These are phyloP conservation scores for Rhyacichthys aspro DNA, from an alignment of 2,797 vertebrate species.

Conservation along the genomic window DNA sequence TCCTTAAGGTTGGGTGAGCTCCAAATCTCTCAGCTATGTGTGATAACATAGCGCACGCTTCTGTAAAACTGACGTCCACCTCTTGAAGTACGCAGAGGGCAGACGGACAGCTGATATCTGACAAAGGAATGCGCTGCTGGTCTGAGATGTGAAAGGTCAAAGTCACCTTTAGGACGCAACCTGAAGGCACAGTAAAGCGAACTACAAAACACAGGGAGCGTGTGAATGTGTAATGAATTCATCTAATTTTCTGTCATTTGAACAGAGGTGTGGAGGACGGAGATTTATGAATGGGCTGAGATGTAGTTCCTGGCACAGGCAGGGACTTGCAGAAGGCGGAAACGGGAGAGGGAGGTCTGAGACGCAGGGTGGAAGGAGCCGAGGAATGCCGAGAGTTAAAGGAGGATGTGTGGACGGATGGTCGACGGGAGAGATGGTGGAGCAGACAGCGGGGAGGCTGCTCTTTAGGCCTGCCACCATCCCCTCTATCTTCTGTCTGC, in stretches of 20 bases:
- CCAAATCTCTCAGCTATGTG: slow-evolving; percentile 34
- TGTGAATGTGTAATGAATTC: neutral
- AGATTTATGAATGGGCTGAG: slow-evolving; percentile 60
- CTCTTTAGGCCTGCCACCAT: slow-evolving; percentile 46
- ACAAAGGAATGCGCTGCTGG: slow-evolving; percentile 67
- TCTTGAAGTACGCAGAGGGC: slow-evolving; percentile 38
- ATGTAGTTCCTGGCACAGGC: slow-evolving; percentile 59
- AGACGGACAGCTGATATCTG: slow-evolving; percentile 53
- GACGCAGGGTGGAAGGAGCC: slow-evolving; percentile 17
- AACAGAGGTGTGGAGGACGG: slow-evolving; percentile 1
- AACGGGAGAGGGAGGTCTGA: slow-evolving; percentile 25
- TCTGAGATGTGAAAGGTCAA: slow-evolving; percentile 41
- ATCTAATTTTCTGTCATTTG: slow-evolving; percentile 10
- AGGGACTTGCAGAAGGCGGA: slow-evolving; percentile 53
- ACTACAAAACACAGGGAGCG: neutral
- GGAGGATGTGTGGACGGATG: slow-evolving; percentile 7
- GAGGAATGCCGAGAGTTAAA: slow-evolving; percentile 38
- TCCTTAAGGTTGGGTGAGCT: slow-evolving; percentile 17
- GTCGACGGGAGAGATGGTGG: slow-evolving; percentile 15
- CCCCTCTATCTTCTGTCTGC: slow-evolving; percentile 38
- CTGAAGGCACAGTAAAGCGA: slow-evolving; percentile 5
- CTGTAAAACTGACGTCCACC: slow-evolving; percentile 16
- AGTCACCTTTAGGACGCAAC: slow-evolving; percentile 37
- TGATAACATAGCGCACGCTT: slow-evolving; percentile 28
- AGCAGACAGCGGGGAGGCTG: slow-evolving; percentile 31